Conservation (phyloP, 2,888 invertebrate genomes). For the Pocota personata region DNA sequence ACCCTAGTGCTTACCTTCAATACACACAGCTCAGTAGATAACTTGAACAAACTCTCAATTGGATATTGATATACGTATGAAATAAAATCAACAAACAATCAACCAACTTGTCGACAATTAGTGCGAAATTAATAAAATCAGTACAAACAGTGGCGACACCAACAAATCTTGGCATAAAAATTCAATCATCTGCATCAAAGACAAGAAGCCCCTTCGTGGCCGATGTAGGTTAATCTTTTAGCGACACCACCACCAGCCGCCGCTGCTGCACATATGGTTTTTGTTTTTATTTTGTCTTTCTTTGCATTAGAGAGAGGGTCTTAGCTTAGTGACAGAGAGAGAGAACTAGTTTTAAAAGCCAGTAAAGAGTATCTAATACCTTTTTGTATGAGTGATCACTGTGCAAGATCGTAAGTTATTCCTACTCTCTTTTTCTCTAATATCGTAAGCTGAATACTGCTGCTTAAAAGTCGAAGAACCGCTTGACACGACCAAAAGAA, state of each 20-base stretch:
- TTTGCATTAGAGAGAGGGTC: constrained; percentile 20
- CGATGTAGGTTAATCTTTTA: constrained; percentile 69
- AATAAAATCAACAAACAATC: constrained; percentile 29
- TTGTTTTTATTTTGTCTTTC: constrained; percentile 39
- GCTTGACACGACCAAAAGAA: constrained; percentile 24
- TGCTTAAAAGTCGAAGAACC: constrained; percentile 49
- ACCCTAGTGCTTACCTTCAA: not conserved
- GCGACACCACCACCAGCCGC: constrained; percentile 4
- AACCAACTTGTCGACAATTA: constrained; percentile 55
- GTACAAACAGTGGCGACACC: constrained; percentile 28
- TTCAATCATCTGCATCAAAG: constrained; percentile 67
- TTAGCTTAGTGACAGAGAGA: constrained; percentile 18
- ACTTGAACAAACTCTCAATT: constrained; percentile 17
- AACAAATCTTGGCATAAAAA: constrained; percentile 70
- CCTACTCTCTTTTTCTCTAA: constrained; percentile 37
- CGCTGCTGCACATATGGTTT: constrained; percentile 25
- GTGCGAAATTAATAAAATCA: constrained; percentile 65
- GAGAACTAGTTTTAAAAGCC: not conserved
- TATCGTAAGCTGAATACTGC: constrained; percentile 59
- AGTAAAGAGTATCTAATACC: constrained; percentile 6
- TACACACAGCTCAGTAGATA: constrained; percentile 17
- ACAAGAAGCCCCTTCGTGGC: constrained; percentile 67
- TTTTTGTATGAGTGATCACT: constrained; percentile 21
- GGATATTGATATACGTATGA: constrained; percentile 37
- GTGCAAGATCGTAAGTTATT: constrained; percentile 58